Conservation (phyloP, 2,797 vertebrate genomes). For the Coregonus sp. region DNA sequence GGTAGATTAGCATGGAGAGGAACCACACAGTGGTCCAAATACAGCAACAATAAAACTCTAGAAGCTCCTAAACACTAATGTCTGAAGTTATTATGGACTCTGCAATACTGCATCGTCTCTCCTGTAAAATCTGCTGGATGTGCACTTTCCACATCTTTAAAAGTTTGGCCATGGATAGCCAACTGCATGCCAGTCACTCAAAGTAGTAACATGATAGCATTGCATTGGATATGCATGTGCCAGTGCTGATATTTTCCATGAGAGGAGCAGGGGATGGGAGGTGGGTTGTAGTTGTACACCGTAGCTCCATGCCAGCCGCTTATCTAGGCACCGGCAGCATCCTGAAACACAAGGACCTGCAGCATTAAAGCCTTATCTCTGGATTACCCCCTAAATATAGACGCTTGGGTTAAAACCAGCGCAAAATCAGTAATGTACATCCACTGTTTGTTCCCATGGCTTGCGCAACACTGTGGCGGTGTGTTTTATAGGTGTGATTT, state of each 20-base stretch:
- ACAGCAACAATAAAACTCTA: too few relatives aligned
- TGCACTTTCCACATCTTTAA: background rate
- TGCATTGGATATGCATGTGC: background rate
- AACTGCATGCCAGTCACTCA: background rate
- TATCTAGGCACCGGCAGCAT: conserved; percentile 57
- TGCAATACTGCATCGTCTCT: too few relatives aligned
- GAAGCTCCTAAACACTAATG: too few relatives aligned
- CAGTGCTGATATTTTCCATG: background rate
- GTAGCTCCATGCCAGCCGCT: conserved; percentile 27
- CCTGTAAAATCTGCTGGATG: background rate
- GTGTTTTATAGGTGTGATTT: conserved; percentile 43
- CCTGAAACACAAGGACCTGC: conserved; percentile 58
- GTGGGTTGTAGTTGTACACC: conserved; percentile 8
- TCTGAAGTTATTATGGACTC: too few relatives aligned
- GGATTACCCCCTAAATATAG: conserved; percentile 82
- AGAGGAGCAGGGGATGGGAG: background rate
- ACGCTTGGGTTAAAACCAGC: conserved; percentile 72
- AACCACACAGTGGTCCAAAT: too few relatives aligned
- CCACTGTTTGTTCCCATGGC: conserved; percentile 60
- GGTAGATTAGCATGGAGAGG: too few relatives aligned
- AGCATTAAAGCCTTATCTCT: conserved; percentile 77
- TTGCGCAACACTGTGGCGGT: conserved; percentile 57
- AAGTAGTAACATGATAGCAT: background rate
- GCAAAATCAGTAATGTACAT: conserved; percentile 68
- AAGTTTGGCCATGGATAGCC: background rate